Evolutionary conservation across 2,113 vertebrate species (phyloP), one percentile per base, ranked within the genome.

Genomic region (Lasiurus borealis): DNA sequence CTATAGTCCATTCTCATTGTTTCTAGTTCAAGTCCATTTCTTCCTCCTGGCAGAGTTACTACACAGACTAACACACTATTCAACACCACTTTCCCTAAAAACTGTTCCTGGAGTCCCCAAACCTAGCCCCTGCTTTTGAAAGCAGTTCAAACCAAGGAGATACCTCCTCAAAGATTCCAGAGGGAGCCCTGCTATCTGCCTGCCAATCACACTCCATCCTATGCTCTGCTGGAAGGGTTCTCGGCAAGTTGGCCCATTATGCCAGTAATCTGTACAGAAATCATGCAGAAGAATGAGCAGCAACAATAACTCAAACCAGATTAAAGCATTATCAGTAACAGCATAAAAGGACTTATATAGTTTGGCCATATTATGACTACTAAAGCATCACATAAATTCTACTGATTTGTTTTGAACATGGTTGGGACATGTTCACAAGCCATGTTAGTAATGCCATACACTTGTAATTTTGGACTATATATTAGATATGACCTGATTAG

Each of bases 181-280:
- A 75, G 52, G 1, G 5, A 14, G 14, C 50, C 16, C 15, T 18
- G 11, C 3, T 23, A 13, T 87, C 73, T 82, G 31, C 57, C 62
- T 88, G n/a, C 72, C 73, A 95, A 57, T 48, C 6, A 71, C 14
- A 62, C 25, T 50, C 54, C 34, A 88, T 89, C n/a, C 31, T 71
- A 25, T 19, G 3, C 50, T 86, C 10, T 29, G 84, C 80, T 87
- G 25, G 76, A 14, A 46, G n/a, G 6, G 2, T 83, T 86, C 54
- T 78, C 23, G 86, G 52, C 7, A 71, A 57, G 72, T 23, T 13
- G 5, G 54, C 44, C 14, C 40, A 46, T 50, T 46, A 87, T 54
- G 69, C 59, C 27, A 62, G 23, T 72, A 77, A 81, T 54, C 31
- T 75, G 82, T 48, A 77, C 88, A 27, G 77, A 90, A 91, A 80